Conservation (phyloP, 2,797 vertebrate species). For the Mastacembelus armatus region DNA sequence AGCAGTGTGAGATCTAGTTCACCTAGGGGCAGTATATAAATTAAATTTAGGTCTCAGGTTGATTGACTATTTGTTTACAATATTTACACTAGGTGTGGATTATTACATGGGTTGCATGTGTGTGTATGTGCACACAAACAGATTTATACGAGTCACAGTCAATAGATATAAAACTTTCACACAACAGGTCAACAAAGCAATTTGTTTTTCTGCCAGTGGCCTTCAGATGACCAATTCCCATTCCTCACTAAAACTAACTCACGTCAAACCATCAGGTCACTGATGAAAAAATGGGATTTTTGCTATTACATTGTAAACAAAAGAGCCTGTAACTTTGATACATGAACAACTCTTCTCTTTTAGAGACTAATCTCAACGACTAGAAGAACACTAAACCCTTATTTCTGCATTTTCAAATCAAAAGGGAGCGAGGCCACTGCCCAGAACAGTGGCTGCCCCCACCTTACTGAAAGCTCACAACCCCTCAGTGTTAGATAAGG, state of each 20-base stretch:
- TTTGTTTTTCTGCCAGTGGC: no score
- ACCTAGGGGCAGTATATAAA: conserved; percentile 54
- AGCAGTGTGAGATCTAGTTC: conserved; percentile 49
- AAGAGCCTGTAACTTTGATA: conserved; percentile 19
- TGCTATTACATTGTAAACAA: conserved; percentile 52
- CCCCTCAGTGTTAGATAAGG: conserved; percentile 81
- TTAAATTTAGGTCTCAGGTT: conserved; percentile 55
- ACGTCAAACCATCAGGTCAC: conserved; percentile 27
- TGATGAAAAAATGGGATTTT: conserved; percentile 31
- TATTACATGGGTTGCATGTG: conserved; percentile 15
- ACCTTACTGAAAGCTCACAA: conserved; percentile 42
- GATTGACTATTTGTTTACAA: conserved; percentile 57
- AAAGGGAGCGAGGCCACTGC: conserved; percentile 20
- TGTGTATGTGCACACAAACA: conserved; percentile 9
- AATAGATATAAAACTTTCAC: conserved; percentile 40
- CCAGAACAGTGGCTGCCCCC: conserved; percentile 17
- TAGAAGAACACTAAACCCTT: conserved; percentile 21
- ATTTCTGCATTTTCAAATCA: conserved; percentile 57
- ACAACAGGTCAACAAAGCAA: conserved; percentile 20
- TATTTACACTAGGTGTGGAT: conserved; percentile 36
- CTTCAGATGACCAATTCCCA: neutral
- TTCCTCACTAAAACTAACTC: conserved; percentile 16
- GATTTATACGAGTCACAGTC: conserved; percentile 39
- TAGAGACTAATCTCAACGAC: conserved; percentile 47
- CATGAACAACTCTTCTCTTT: conserved; percentile 58